Evolutionary conservation across 1,140 invertebrate species (phyloP).

Genomic region (Halesus radiatus): DNA sequence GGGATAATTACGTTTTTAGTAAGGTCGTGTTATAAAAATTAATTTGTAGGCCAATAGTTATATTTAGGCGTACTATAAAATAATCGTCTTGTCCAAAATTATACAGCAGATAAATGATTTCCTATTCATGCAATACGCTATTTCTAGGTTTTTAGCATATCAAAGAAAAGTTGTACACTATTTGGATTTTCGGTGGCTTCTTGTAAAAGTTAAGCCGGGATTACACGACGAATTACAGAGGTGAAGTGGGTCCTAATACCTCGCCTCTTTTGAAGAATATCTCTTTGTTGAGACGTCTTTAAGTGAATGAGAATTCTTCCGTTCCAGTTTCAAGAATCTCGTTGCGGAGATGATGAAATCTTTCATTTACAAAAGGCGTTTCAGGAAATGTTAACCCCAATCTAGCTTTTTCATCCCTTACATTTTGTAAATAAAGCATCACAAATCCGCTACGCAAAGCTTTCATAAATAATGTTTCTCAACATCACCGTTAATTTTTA

Average conservation of each 20-base stretch:
- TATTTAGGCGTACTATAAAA: too few relatives aligned
- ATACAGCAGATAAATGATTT: too few relatives aligned
- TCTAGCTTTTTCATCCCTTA: neutral
- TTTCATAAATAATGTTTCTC: too few relatives aligned
- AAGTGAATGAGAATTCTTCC: conserved; percentile 34
- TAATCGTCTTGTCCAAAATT: too few relatives aligned
- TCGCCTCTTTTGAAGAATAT: conserved; percentile 29
- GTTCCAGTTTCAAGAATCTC: conserved; percentile 31
- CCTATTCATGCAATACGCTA: too few relatives aligned
- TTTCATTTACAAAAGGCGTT: conserved; percentile 30
- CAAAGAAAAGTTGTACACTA: neutral
- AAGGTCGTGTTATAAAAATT: too few relatives aligned
- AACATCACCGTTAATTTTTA: too few relatives aligned
- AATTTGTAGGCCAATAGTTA: too few relatives aligned
- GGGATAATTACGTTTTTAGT: too few relatives aligned
- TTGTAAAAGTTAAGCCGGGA: conserved; percentile 32
- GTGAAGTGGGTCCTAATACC: conserved; percentile 34
- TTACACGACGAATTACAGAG: conserved; percentile 36
- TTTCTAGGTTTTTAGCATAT: too few relatives aligned
- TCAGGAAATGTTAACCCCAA: conserved; percentile 2
- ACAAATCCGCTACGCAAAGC: too few relatives aligned
- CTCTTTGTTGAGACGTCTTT: conserved; percentile 25
- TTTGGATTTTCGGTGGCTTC: conserved; percentile 1
- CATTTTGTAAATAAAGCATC: neutral
- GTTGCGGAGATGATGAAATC: conserved; percentile 35